A percentile compares a stretch with the other conserved stretches of the same genome.
Conservation (phyloP, 2,797 vertebrate genomes). For the Podargus strigoides region DNA sequence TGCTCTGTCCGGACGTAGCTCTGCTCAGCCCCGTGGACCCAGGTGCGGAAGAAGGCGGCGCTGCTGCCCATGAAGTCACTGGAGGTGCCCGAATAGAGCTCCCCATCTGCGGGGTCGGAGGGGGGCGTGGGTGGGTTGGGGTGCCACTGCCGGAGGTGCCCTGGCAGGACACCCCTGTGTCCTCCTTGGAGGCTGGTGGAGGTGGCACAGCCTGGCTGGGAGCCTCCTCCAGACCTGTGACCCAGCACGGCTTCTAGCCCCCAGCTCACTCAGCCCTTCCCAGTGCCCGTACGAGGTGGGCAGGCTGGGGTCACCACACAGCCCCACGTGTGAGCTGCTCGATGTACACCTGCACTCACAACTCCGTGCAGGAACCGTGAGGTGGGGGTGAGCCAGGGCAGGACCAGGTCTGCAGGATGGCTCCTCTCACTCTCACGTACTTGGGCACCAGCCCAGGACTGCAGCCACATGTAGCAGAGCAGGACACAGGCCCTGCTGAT, state of each 20-base stretch:
- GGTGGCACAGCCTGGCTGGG: neutral
- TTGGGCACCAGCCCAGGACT: neutral
- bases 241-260: neutral
- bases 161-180: neutral
- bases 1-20: constrained; percentile 85
- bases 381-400: accelerated
- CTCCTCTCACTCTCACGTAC: accelerated
- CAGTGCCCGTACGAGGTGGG: accelerated
- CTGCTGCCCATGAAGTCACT: constrained; percentile 88
- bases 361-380: neutral
- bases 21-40: constrained; percentile 60
- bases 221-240: neutral
- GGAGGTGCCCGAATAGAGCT: constrained; percentile 83
- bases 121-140: neutral
- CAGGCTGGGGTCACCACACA: neutral
- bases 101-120: constrained; percentile 68
- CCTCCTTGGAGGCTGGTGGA: accelerated
- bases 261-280: accelerated
- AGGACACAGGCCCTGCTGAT: accelerated
- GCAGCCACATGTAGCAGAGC: neutral
- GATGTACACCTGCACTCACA: accelerated
- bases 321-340: accelerated
- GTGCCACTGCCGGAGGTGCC: neutral
- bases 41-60: constrained; percentile 80
- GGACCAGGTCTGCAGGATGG: accelerated